Evolutionary conservation across 1,140 invertebrate species (phyloP).

Genomic region (Laupala kohalensis): DNA sequence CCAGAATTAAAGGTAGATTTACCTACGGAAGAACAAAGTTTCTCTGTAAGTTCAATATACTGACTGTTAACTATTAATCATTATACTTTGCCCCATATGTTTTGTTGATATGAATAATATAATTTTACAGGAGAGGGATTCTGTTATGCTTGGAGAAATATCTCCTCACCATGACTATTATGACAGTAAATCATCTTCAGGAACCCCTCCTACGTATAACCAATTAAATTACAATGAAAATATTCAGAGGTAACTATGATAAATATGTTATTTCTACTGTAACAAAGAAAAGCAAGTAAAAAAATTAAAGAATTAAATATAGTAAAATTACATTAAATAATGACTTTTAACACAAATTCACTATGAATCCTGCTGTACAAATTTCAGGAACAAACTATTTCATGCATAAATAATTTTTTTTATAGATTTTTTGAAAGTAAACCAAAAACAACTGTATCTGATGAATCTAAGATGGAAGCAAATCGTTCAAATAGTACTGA

Average conservation of each 20-base stretch:
- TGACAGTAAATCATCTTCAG: slow-evolving; percentile 67
- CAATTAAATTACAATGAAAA: slow-evolving; percentile 81
- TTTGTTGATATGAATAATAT: background rate
- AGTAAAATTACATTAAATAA: no score
- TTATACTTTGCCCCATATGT: background rate
- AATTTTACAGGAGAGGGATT: slow-evolving; percentile 55
- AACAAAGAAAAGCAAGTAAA: background rate
- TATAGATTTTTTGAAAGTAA: slow-evolving; percentile 68
- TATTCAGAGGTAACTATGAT: slow-evolving; percentile 39
- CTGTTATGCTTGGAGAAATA: slow-evolving; percentile 70
- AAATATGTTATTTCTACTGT: background rate
- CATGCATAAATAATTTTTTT: no score
- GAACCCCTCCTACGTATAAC: slow-evolving; percentile 70
- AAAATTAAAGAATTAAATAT: background rate
- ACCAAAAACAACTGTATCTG: slow-evolving; percentile 42
- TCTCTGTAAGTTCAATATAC: slow-evolving; percentile 35
- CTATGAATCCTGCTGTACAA: no score
- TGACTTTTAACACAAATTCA: no score
- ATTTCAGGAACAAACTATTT: no score
- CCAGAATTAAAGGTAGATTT: slow-evolving; percentile 33
- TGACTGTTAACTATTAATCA: background rate
- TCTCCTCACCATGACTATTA: slow-evolving; percentile 70
- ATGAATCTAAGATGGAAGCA: slow-evolving; percentile 26
- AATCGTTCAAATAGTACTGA: slow-evolving; percentile 17
- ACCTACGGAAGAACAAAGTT: slow-evolving; percentile 29